Evolutionary conservation across 2,113 vertebrate genomes (phyloP).

Genomic region (Pleuronectes platessa): DNA sequence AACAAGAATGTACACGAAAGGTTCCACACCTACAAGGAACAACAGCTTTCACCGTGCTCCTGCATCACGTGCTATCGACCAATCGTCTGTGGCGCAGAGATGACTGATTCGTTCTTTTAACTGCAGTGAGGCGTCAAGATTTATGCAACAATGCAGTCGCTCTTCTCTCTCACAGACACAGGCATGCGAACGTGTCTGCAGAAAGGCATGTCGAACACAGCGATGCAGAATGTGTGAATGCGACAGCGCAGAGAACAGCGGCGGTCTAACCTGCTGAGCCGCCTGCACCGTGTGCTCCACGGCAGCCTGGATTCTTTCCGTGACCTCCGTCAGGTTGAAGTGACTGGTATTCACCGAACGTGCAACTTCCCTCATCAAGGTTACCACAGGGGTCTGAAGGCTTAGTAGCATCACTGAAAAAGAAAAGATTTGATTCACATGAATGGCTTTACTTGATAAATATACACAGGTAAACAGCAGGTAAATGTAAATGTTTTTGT

Average conservation of each 20-base stretch:
- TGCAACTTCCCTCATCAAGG: constrained; percentile 54
- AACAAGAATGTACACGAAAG: neutral
- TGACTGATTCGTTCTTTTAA: neutral
- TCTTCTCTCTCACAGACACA: neutral
- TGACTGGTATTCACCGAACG: constrained; percentile 52
- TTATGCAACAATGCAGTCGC: no score
- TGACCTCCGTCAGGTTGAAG: constrained; percentile 48
- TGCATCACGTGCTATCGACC: neutral
- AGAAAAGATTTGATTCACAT: neutral
- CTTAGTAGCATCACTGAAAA: constrained; percentile 64
- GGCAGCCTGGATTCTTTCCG: constrained; percentile 47
- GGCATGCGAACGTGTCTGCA: neutral
- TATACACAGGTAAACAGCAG: neutral
- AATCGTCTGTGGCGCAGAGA: neutral
- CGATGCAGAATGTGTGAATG: neutral
- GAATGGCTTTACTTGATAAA: no score
- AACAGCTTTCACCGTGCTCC: neutral
- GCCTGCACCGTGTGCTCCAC: constrained; percentile 58
- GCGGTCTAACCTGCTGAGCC: constrained; percentile 70
- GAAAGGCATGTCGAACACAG: neutral
- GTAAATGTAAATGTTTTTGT: no score
- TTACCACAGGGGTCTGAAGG: constrained; percentile 65
- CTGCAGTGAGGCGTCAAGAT: neutral
- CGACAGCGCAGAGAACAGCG: neutral
- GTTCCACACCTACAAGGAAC: neutral